Conservation (phyloP, 2,113 vertebrate species). For the Dinomys branickii region DNA sequence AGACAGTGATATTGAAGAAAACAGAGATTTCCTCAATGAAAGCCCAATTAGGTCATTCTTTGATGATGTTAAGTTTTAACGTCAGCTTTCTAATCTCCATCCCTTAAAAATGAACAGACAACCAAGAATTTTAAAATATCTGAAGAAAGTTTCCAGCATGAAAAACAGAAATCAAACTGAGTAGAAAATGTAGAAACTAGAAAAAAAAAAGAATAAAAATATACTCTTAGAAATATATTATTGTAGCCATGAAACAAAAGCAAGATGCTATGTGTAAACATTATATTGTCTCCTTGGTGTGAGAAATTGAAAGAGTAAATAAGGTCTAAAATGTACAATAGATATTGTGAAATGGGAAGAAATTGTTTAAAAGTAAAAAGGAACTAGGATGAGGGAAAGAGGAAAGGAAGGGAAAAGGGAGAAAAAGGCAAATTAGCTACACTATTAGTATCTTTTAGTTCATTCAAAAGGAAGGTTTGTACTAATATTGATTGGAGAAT, state of each 20-base stretch:
- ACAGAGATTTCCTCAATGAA: neutral
- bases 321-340: too few relatives aligned
- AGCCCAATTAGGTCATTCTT: neutral
- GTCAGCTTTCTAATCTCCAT: neutral
- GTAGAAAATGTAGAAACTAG: neutral
- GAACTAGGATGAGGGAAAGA: too few relatives aligned
- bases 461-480: too few relatives aligned
- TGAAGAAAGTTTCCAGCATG: too few relatives aligned
- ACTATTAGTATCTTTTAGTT: too few relatives aligned
- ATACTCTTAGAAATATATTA: neutral
- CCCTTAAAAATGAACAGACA: neutral
- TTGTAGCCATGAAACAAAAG: neutral
- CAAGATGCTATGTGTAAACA: neutral
- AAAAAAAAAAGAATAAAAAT: neutral
- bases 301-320: too few relatives aligned
- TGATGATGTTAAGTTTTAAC: neutral
- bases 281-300: too few relatives aligned
- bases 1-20: neutral
- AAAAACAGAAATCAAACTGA: neutral
- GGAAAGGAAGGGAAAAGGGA: too few relatives aligned
- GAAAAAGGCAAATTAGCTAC: too few relatives aligned
- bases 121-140: neutral
- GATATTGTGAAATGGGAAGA: too few relatives aligned
- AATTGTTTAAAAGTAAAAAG: too few relatives aligned
- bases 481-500: too few relatives aligned